Percentiles rank a stretch among this genome's conserved stretches.
Evolutionary conservation across 2,113 vertebrate species (phyloP).

Genomic region (Toxotes jaculatrix): DNA sequence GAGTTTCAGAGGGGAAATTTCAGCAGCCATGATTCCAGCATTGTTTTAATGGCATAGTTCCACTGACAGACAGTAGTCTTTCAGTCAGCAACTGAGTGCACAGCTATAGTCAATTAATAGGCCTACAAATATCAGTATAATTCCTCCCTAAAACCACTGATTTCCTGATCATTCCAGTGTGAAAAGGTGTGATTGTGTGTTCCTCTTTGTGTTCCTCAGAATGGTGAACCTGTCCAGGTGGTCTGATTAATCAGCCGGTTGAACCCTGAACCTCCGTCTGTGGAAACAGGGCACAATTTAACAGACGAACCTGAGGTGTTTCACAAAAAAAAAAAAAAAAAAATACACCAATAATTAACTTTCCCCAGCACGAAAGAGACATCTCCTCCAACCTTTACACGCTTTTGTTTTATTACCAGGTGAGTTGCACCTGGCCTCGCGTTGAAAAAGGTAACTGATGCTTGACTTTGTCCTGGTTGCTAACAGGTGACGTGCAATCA

Average conservation of each 20-base stretch:
- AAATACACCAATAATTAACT: constrained; percentile 67
- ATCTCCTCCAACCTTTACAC: constrained; percentile 18
- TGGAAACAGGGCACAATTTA: constrained; percentile 72
- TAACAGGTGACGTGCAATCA: constrained; percentile 78
- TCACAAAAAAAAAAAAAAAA: neutral
- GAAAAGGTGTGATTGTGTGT: neutral
- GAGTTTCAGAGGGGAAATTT: neutral
- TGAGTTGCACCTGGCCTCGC: constrained; percentile 67
- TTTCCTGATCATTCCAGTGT: neutral
- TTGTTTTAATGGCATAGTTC: neutral
- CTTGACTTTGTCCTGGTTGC: constrained; percentile 54
- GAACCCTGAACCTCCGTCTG: constrained; percentile 82
- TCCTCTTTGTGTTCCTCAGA: neutral
- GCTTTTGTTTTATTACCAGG: constrained; percentile 20
- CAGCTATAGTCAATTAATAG: too few relatives aligned
- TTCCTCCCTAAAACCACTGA: too few relatives aligned
- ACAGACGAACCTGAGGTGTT: constrained; percentile 73
- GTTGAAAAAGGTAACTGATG: constrained; percentile 11
- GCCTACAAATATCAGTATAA: too few relatives aligned
- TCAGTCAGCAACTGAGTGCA: too few relatives aligned
- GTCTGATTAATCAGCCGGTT: constrained; percentile 69
- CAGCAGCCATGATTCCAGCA: neutral
- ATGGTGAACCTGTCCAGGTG: constrained; percentile 38
- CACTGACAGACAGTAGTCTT: too few relatives aligned
- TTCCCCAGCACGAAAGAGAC: neutral